Evolutionary conservation across 2,797 vertebrate genomes (phyloP), one percentile per base, ranked within the genome.

Genomic region (Cygnus olor): DNA sequence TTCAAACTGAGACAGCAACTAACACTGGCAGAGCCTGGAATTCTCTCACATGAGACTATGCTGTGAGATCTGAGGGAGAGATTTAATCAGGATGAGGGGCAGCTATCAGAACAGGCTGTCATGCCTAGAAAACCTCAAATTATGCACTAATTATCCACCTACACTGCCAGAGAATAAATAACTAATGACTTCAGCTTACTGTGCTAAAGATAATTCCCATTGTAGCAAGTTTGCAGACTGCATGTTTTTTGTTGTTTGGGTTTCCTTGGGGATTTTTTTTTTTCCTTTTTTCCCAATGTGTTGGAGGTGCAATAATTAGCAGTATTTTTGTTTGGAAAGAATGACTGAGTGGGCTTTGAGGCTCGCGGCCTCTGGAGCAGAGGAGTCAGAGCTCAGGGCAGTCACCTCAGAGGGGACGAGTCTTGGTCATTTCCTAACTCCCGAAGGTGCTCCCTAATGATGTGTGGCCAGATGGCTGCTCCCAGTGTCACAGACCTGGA

Each of bases 61-160:
- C 69, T 89, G 54, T 1, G 7, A 84, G 38, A 76, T 80, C 42
- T 2, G 3, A 89, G 32, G 65, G 34, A 76, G 68, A 71, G 71
- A 85, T 93, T 82, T 87, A 90, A 91, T 93, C 91, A 87, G 71
- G 60, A 65, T 40, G 16, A 85, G 74, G 70, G 88, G 78, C 94
- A 94, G 57, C 74, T 86, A 61, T 87, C 74, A 69, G 93, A 94
- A 54, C 80, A 84, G 71, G 57, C 85, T 94, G 86, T 87, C 91
- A 89, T 82, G 95, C 78, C 86, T 94, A 85, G 68, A 76, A 96
- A 96, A 78, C 65, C 74, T 91, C 88, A 78, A 95, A 94, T 94
- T 91, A 87, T 58, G 18, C 6, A 4, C 78, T 96, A 95, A 96
- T 96, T 95, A 90, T 87, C 95, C 45, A 89, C 78, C 93, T 90